Conservation (phyloP, 2,797 vertebrate species). For the Sebastes ruberrimus region DNA sequence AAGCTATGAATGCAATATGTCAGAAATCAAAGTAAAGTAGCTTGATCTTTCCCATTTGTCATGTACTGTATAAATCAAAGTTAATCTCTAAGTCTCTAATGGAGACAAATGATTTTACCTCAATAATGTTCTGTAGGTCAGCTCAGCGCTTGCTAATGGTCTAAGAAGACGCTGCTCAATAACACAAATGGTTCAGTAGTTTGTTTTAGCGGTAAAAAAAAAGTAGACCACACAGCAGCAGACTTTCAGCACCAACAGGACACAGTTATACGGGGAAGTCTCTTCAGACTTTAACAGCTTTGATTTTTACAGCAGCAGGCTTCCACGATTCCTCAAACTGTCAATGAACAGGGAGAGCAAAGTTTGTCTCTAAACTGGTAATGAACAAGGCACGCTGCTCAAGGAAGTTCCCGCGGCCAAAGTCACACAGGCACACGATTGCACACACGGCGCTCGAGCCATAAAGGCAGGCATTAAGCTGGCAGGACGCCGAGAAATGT, state of each 20-base stretch:
- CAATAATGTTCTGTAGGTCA: neutral
- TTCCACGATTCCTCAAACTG: neutral
- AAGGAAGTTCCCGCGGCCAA: neutral
- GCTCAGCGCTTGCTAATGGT: neutral
- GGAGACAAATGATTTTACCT: conserved; percentile 1
- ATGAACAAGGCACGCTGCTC: neutral
- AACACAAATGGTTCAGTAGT: neutral
- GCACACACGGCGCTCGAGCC: neutral
- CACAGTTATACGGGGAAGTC: neutral
- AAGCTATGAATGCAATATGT: neutral
- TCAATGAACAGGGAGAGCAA: conserved; percentile 5
- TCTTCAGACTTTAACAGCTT: conserved; percentile 13
- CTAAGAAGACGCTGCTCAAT: neutral
- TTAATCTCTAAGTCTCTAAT: neutral
- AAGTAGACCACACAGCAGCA: neutral
- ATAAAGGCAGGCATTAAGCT: conserved; percentile 23
- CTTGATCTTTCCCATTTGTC: neutral
- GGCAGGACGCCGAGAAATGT: neutral
- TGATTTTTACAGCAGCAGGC: neutral
- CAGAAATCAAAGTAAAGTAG: conserved; percentile 2
- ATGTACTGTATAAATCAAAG: neutral
- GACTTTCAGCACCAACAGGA: neutral
- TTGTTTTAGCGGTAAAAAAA: conserved; percentile 5
- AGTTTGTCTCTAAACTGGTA: conserved; percentile 15
- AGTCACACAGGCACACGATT: conserved; percentile 9